Conservation (phyloP, 2,113 vertebrate species). For the Neoarius graeffei region DNA sequence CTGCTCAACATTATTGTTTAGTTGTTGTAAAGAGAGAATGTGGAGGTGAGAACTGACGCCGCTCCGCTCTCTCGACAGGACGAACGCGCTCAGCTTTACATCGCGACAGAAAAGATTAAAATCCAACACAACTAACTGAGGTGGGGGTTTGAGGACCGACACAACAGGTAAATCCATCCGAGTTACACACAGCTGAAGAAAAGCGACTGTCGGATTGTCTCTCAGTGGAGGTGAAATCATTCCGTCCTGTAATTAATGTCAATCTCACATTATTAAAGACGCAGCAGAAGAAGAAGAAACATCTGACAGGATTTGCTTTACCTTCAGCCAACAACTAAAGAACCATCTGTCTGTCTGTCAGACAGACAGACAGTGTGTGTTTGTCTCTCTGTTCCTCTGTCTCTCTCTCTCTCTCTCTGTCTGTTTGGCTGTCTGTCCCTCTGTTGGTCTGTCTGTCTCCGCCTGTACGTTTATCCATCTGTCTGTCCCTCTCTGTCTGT, state of each 20-base stretch:
- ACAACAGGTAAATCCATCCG: background rate
- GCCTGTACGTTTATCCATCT: background rate
- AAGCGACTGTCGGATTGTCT: background rate
- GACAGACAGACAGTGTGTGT: too few species aligned
- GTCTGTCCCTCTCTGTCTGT: background rate
- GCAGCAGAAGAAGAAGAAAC: background rate
- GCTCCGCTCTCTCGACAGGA: background rate
- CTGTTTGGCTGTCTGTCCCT: background rate
- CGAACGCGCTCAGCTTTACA: background rate
- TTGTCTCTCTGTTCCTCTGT: too few species aligned
- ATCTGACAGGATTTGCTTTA: background rate
- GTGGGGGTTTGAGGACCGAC: background rate
- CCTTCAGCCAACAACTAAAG: background rate
- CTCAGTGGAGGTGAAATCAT: background rate
- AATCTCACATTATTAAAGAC: background rate
- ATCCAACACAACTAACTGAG: background rate
- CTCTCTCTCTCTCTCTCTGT: too few species aligned
- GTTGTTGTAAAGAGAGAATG: background rate
- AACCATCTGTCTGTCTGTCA: background rate
- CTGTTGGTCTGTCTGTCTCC: fast-evolving
- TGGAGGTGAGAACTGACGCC: background rate
- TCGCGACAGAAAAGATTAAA: background rate
- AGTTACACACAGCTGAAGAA: background rate
- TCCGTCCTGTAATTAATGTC: background rate
- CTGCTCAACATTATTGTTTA: background rate